Base-by-base conservation (phyloP, 1,140 invertebrate species). In the Drosophila jambulina region DNA sequence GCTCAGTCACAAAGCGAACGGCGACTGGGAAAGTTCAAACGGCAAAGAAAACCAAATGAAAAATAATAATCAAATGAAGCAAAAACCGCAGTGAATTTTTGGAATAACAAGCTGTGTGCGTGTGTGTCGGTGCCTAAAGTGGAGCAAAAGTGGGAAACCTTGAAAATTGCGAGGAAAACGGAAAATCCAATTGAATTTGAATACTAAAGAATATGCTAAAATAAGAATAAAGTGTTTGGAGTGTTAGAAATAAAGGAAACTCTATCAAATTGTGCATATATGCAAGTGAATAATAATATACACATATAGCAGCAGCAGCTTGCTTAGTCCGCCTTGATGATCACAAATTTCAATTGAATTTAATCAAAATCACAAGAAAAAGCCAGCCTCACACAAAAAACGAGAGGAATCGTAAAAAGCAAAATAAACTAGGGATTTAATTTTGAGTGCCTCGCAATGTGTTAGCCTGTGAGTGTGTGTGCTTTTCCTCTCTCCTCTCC, bases 281-380 rank as follows among this genome's bases (percentile, higher is more conserved):
- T 69, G 38, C 27, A 40, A 49, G 54, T 25, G 40, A 53, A 54
- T 38, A n/a, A 36, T 38, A 53, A 65, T 40, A 36, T 64, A 75
- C 36, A 45, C 49, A 32, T 38, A 40, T 19, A 56, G 40, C 48
- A 76, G 67, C 67, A 77, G 63, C 46, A 32, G 61, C 34, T 46
- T 17, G 42, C 36, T 79, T 74, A 57, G 57, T 74, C 77, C 43
- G 77, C 19, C 77, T 77, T 77, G 77, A 83, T 87, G 70, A 84
- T 76, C 75, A 90, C 81, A 85, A 75, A 70, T 85, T 91, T 92
- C 90, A 92, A 92, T 92, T 92, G 91, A 80, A 92, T 92, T 92
- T 90, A 92, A 92, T 92, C 82, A 91, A 92, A 88, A 92, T 59
- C 77, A 77, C 72, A 88, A 78, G 75, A 78, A 85, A 82, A 78